Percentiles rank a stretch among this genome's conserved stretches.
phyloP scores from a whole-genome alignment of 92 coral and sea anemone genomes.

The Zoanthus sociatus region DNA sequence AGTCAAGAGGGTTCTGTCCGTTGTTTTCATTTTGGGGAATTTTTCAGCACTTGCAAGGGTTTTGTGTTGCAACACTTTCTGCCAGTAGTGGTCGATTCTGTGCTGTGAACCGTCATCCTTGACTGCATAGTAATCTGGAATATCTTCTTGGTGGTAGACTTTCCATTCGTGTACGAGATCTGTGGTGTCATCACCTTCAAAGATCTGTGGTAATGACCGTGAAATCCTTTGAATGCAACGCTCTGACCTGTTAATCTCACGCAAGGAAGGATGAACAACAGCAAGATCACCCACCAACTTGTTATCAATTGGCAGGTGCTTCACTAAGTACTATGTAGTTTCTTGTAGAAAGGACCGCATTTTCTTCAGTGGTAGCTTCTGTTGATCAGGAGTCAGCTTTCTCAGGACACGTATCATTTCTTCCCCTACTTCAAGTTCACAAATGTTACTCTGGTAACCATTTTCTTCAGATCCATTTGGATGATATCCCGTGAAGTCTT shows the following conservation, averaged over 20 bases:
- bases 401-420: conserved; percentile 8
- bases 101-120: conserved; percentile 23
- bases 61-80: conserved; percentile 28
- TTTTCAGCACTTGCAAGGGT: conserved; percentile 29
- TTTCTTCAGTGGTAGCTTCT: not conserved
- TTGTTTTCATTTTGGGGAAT: conserved; percentile 12
- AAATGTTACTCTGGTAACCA: not conserved
- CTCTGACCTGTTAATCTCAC: conserved; percentile 6
- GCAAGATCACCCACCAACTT: conserved; percentile 27
- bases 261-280: conserved; percentile 5
- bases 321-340: no score
- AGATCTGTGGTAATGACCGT: conserved; percentile 21
- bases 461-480: conserved; percentile 27
- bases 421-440: conserved; percentile 13
- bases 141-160: conserved; percentile 16
- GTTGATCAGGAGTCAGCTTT: no score
- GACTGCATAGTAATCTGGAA: conserved; percentile 27
- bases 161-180: conserved; percentile 18
- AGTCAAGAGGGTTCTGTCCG: conserved; percentile 18
- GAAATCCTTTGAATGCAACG: conserved; percentile 14
- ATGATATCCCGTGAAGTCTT: not conserved
- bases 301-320: not conserved
- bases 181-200: conserved; percentile 10
- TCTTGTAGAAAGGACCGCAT: conserved; percentile 18
- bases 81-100: conserved; percentile 9